phyloP scores from a whole-genome alignment of 1,140 invertebrate genomes.

The Battus philenor region DNA sequence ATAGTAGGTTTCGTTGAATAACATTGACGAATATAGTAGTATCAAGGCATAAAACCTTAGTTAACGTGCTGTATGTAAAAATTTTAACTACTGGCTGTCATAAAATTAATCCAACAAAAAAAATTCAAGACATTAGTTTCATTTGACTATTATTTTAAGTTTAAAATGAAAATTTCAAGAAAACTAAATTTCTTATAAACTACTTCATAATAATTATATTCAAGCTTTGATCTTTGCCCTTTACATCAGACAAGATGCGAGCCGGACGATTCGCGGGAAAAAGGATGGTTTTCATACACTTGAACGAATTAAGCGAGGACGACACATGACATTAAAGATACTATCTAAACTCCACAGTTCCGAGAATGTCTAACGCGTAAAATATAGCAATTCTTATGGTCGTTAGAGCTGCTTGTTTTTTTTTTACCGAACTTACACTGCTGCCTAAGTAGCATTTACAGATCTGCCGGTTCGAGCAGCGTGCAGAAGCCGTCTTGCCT shows the following conservation, averaged over 20 bases:
- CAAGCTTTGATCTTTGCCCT: slow-evolving; percentile 11
- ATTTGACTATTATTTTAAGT: too few relatives aligned
- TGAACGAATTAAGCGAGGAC: slow-evolving; percentile 10
- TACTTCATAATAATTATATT: slow-evolving; percentile 5
- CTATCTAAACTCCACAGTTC: background rate
- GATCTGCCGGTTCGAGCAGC: too few relatives aligned
- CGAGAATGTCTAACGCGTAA: background rate
- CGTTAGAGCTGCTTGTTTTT: background rate
- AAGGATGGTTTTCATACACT: slow-evolving; percentile 4
- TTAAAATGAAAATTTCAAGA: background rate
- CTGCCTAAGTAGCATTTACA: too few relatives aligned
- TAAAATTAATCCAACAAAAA: too few relatives aligned
- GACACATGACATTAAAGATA: slow-evolving; percentile 4
- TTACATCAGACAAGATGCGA: background rate
- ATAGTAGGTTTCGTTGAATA: too few relatives aligned
- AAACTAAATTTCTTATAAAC: background rate
- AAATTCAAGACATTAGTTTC: too few relatives aligned
- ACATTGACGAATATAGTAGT: too few relatives aligned
- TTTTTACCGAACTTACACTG: too few relatives aligned
- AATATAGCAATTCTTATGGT: background rate
- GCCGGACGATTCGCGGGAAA: slow-evolving; percentile 1
- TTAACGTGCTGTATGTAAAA: too few relatives aligned
- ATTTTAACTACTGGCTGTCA: too few relatives aligned
- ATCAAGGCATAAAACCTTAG: too few relatives aligned
- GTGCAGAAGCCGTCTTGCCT: too few relatives aligned